Base-by-base conservation (phyloP, 2,113 vertebrate species). In the Zingel zingel region DNA sequence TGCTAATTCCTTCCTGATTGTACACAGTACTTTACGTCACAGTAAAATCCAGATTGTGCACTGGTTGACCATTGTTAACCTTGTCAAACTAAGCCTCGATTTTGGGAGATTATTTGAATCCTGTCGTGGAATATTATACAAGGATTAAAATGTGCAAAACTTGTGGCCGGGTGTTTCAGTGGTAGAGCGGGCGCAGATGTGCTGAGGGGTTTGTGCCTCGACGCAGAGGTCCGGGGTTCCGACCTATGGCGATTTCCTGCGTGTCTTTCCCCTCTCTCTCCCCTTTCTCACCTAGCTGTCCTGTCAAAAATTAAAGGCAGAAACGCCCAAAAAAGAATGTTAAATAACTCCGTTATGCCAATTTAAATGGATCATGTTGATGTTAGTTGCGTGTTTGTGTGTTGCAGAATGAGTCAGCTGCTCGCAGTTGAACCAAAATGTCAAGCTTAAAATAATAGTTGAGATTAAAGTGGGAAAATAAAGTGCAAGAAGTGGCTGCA, bases 91-190 rank as follows among this genome's bases (percentile, higher is more conserved):
- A 65, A 63, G 23, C 51, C n/a, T 18, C 23, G 50, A 57, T 84
- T 84, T 74, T 13, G 11, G 50, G 47, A 50, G 65, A 75, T 84
- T 69, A 80, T 76, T 67, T 72, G 54, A 81, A 77, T 81, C 71
- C 67, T n/a, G 2, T 62, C 23, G 67, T 53, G 64, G 33, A 56
- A 68, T 62, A 68, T 63, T 70, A 70, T 36, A 25, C 14, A 15
- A 12, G 51, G 43, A 59, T 85, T 69, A 63, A 64, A 74, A 74
- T 74, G 68, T 36, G 48, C 23, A 68, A 71, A 43, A 72, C 51
- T 58, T 43, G 30, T 33, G 30, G 30, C 30, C 5, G 30, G 30
- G 30, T 33, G 30, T 4, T 5, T 33, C 30, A 33, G 30, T 33
- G 30, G 30, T 30, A 1, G 30, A 33, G 30, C 3, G 4, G 30